Percentiles rank a stretch among this genome's conserved stretches.
phyloP scores from a whole-genome alignment of 1,140 invertebrate genomes.

The Pantala flavescens region DNA sequence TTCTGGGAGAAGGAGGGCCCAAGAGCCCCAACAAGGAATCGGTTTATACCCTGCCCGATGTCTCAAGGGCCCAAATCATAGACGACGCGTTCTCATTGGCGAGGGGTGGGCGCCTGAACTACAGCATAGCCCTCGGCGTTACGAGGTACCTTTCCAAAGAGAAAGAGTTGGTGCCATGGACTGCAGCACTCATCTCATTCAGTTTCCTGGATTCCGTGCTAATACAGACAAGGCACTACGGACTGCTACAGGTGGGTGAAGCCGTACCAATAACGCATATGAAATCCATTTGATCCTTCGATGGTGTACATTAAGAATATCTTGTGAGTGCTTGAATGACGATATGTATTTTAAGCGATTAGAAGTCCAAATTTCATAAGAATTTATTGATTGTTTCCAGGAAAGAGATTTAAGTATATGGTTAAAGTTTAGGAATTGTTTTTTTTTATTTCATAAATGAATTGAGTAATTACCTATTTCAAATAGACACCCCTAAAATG shows the following conservation, averaged over 20 bases:
- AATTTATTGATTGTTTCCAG: too few relatives aligned
- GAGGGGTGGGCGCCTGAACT: slow-evolving; percentile 43
- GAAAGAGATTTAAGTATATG: too few relatives aligned
- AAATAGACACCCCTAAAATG: too few relatives aligned
- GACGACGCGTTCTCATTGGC: slow-evolving; percentile 43
- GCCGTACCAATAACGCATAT: too few relatives aligned
- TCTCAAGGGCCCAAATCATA: slow-evolving; percentile 54
- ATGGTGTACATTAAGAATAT: too few relatives aligned
- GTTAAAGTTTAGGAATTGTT: too few relatives aligned
- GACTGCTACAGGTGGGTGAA: background rate
- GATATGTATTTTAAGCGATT: too few relatives aligned
- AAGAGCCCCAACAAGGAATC: background rate
- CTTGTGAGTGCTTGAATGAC: too few relatives aligned
- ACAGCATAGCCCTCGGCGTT: slow-evolving; percentile 46
- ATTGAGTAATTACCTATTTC: too few relatives aligned
- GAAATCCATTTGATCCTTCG: too few relatives aligned
- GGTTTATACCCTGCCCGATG: slow-evolving; percentile 13
- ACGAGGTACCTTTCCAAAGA: slow-evolving; percentile 50
- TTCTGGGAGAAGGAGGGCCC: background rate
- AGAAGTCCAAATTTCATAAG: too few relatives aligned
- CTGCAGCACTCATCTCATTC: slow-evolving; percentile 39
- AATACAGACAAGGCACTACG: background rate
- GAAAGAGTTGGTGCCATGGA: slow-evolving; percentile 48
- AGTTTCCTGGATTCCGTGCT: background rate
- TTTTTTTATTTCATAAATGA: too few relatives aligned